These are phyloP conservation scores for Ischnus inquisitorius DNA, from an alignment of 2,888 invertebrate species.

Conservation along the genomic window DNA sequence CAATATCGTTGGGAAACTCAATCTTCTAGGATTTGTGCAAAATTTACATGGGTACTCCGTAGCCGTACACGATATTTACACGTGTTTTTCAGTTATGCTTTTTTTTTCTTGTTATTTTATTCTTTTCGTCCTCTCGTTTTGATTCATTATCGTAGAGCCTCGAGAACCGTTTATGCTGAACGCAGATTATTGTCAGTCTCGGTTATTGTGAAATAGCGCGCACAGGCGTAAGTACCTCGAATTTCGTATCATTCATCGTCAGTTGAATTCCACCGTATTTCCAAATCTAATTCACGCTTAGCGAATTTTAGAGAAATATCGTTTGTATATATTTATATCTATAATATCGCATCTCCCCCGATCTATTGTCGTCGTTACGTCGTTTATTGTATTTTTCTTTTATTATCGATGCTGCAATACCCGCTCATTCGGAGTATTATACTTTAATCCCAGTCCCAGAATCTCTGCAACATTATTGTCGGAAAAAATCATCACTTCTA, in stretches of 20 bases:
- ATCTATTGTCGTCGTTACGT: conserved; percentile 61
- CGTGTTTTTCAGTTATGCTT: conserved; percentile 60
- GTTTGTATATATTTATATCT: background rate
- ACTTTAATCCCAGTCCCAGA: conserved; percentile 58
- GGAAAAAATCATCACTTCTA: conserved; percentile 39
- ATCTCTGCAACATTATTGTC: conserved; percentile 55
- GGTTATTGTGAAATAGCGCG: conserved; percentile 18
- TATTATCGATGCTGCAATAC: conserved; percentile 22
- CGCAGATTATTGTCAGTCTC: conserved; percentile 33
- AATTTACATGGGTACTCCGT: conserved; percentile 81
- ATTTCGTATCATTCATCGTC: conserved; percentile 21
- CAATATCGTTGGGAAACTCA: conserved; percentile 71
- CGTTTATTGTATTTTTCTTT: conserved; percentile 42
- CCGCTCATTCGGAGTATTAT: conserved; percentile 28
- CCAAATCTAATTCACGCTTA: background rate
- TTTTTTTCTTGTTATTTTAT: conserved; percentile 40
- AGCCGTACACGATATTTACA: conserved; percentile 66
- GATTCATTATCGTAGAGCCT: conserved; percentile 33
- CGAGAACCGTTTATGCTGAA: conserved; percentile 27
- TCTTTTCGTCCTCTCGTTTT: conserved; percentile 32
- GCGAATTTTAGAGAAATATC: conserved; percentile 18
- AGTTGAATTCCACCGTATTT: conserved; percentile 25
- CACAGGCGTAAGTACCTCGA: conserved; percentile 55
- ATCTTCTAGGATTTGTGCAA: conserved; percentile 83
- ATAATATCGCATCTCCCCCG: conserved; percentile 1